Evolutionary conservation across 2,113 vertebrate genomes (phyloP).

Genomic region (Pedetes capensis): DNA sequence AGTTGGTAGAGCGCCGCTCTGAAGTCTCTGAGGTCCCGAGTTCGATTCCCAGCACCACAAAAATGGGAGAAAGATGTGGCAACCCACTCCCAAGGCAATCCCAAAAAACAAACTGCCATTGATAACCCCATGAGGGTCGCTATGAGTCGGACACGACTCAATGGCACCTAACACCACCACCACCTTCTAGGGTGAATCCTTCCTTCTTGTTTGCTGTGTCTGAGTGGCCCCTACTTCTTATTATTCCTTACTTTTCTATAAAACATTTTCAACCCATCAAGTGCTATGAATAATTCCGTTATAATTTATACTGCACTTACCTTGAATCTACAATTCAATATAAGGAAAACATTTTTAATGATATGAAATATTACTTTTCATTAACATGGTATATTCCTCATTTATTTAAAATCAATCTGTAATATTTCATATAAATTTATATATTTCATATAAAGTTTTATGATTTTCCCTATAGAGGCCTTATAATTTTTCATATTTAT

Average conservation of each 20-base stretch:
- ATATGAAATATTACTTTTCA: neutral
- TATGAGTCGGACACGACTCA: no score
- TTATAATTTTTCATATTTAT: neutral
- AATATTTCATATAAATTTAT: no score
- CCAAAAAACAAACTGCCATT: no score
- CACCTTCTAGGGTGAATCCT: neutral
- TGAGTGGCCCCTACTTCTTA: neutral
- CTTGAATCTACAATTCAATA: neutral
- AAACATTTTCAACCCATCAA: neutral
- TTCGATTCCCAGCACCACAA: no score
- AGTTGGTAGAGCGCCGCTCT: no score
- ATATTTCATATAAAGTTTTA: neutral
- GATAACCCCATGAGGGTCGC: no score
- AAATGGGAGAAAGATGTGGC: no score
- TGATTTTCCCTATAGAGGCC: neutral
- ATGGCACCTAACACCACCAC: no score
- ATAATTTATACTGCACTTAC: neutral
- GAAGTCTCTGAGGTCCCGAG: no score
- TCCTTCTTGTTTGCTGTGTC: neutral
- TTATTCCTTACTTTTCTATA: neutral
- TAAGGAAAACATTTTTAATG: neutral
- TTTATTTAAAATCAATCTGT: conserved; percentile 38
- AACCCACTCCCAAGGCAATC: no score
- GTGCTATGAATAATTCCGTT: neutral
- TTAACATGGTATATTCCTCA: neutral